Percentiles rank a stretch among this genome's conserved stretches.
Conservation (phyloP, 2,797 vertebrate genomes). For the Trematomus bernacchii region DNA sequence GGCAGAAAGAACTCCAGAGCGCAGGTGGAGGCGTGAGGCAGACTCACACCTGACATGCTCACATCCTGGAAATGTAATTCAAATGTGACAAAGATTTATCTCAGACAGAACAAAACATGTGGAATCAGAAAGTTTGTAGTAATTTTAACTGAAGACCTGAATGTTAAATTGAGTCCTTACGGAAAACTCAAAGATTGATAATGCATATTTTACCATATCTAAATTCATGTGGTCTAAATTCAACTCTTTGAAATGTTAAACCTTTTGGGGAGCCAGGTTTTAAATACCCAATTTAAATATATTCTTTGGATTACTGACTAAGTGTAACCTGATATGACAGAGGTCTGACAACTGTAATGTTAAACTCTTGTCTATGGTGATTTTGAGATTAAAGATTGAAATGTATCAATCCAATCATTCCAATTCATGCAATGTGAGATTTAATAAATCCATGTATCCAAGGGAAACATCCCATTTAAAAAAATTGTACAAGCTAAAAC, state of each 20-base stretch:
- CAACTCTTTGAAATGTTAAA: not conserved
- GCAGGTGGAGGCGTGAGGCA: conserved; percentile 65
- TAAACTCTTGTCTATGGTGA: no score
- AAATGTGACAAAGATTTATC: not conserved
- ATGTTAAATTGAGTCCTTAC: not conserved
- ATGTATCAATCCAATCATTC: no score
- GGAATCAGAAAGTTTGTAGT: not conserved
- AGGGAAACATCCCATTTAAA: not conserved
- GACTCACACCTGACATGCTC: not conserved
- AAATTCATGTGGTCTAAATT: not conserved
- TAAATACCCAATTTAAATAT: not conserved
- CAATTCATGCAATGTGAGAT: no score
- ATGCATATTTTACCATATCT: not conserved
- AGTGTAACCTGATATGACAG: not conserved
- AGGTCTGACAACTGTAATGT: not conserved
- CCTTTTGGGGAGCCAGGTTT: not conserved
- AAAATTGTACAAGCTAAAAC: not conserved
- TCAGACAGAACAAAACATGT: not conserved
- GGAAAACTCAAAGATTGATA: not conserved
- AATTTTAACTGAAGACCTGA: not conserved
- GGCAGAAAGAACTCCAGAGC: conserved; percentile 76
- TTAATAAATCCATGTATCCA: no score
- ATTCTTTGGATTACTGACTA: not conserved
- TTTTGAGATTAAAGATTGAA: no score
- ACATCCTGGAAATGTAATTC: conserved; percentile 24